These are phyloP conservation scores for Cylas formicarius DNA, from an alignment of 1,140 invertebrate species.

Conservation along the genomic window DNA sequence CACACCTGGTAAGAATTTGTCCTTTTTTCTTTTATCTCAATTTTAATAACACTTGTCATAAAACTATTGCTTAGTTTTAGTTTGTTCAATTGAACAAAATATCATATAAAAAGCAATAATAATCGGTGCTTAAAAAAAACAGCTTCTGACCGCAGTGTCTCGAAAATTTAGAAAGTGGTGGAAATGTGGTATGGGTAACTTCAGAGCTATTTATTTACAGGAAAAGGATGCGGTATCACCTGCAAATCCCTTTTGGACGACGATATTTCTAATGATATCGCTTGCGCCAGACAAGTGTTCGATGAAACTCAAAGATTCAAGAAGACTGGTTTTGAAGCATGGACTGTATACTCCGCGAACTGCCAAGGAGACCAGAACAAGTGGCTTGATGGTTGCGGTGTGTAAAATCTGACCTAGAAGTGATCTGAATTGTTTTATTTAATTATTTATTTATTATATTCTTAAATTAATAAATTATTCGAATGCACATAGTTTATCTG, in stretches of 20 bases:
- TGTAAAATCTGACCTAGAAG: too few relatives aligned
- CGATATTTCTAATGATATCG: constrained; percentile 19
- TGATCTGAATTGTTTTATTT: too few relatives aligned
- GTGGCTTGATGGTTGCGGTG: not conserved
- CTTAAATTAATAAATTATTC: too few relatives aligned
- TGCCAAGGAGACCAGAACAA: constrained; percentile 1
- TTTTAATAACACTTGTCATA: constrained; percentile 9
- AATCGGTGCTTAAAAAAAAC: not conserved
- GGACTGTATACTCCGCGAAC: constrained; percentile 13
- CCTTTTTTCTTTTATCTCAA: not conserved
- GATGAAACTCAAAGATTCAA: constrained; percentile 8
- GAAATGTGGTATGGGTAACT: not conserved
- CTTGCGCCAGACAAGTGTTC: constrained; percentile 13
- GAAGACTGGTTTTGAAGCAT: constrained; percentile 19
- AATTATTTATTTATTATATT: too few relatives aligned
- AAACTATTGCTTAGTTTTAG: not conserved
- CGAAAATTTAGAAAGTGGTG: not conserved
- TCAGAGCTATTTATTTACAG: constrained; percentile 7
- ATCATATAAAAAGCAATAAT: not conserved
- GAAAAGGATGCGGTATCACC: constrained; percentile 19
- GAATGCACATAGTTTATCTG: too few relatives aligned
- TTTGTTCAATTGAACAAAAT: not conserved
- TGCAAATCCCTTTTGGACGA: constrained; percentile 18
- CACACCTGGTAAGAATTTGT: constrained; percentile 11
- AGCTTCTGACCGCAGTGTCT: not conserved